Conservation (phyloP, 2,113 vertebrate species). For the Pycnonotus jocosus region DNA sequence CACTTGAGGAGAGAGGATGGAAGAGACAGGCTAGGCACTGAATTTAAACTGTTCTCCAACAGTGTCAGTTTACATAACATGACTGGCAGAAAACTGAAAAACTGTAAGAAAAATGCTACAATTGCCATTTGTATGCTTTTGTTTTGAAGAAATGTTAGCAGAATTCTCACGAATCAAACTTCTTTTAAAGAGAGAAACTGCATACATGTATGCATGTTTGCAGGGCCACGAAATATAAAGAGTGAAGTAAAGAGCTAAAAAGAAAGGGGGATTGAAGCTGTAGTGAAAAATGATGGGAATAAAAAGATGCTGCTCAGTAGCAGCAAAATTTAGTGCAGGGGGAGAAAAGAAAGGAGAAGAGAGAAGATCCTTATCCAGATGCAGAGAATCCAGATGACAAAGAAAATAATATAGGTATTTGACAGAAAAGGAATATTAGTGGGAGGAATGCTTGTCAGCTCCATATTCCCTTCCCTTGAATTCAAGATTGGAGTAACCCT, state of each 20-base stretch:
- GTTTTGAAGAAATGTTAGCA: background rate
- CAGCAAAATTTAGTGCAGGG: constrained; percentile 16
- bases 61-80: background rate
- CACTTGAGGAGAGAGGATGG: background rate
- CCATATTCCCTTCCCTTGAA: background rate
- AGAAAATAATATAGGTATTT: constrained; percentile 47
- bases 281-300: background rate
- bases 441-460: constrained; percentile 42
- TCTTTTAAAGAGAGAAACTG: background rate
- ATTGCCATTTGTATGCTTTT: background rate
- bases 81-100: background rate
- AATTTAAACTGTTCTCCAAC: background rate
- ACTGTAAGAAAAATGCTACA: background rate
- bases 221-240: background rate
- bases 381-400: constrained; percentile 46
- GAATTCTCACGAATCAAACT: background rate
- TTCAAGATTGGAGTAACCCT: background rate
- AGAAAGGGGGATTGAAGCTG: background rate
- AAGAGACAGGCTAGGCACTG: background rate
- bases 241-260: background rate
- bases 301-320: background rate
- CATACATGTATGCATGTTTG: background rate
- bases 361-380: constrained; percentile 18
- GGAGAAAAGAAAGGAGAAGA: background rate
- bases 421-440: constrained; percentile 46